A percentile compares a stretch with the other conserved stretches of the same genome.
Evolutionary conservation across 1,140 invertebrate genomes (phyloP).

Genomic region (Aphaenogaster ashmeadi): DNA sequence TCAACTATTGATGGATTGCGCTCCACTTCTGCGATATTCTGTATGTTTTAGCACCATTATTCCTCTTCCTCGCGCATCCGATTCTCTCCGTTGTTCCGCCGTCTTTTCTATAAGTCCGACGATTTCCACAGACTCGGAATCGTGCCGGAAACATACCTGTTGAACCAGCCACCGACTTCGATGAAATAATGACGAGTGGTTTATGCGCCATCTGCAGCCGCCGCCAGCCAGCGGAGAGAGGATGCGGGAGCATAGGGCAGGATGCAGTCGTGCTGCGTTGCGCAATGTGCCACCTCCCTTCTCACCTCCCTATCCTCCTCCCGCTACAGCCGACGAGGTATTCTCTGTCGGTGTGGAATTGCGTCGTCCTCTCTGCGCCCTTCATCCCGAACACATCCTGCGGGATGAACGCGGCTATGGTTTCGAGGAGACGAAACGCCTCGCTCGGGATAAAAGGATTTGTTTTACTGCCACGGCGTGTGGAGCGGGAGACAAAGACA

Average conservation of each 20-base stretch:
- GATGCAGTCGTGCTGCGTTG: slow-evolving; percentile 41
- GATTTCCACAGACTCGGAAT: slow-evolving; percentile 25
- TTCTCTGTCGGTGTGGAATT: slow-evolving; percentile 66
- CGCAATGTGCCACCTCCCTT: slow-evolving; percentile 44
- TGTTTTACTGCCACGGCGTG: slow-evolving; percentile 63
- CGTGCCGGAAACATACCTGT: slow-evolving; percentile 67
- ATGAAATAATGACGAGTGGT: slow-evolving; percentile 72
- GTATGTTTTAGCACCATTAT: background rate
- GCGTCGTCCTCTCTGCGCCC: slow-evolving; percentile 49
- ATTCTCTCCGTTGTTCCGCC: background rate
- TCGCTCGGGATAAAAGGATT: slow-evolving; percentile 72
- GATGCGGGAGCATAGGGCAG: background rate
- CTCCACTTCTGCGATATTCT: background rate
- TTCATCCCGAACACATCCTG: slow-evolving; percentile 64
- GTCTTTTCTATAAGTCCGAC: background rate
- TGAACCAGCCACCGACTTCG: slow-evolving; percentile 69
- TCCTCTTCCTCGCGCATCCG: background rate
- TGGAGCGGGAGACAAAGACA: background rate
- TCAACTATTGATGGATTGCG: background rate
- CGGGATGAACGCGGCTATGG: slow-evolving; percentile 56
- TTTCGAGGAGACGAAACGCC: slow-evolving; percentile 59
- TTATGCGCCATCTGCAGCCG: slow-evolving; percentile 56
- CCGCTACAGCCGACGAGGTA: slow-evolving; percentile 46
- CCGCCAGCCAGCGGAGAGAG: background rate
- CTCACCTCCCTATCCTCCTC: slow-evolving; percentile 21